Conservation (phyloP, 2,888 invertebrate genomes). For the Nasonia oneida region DNA sequence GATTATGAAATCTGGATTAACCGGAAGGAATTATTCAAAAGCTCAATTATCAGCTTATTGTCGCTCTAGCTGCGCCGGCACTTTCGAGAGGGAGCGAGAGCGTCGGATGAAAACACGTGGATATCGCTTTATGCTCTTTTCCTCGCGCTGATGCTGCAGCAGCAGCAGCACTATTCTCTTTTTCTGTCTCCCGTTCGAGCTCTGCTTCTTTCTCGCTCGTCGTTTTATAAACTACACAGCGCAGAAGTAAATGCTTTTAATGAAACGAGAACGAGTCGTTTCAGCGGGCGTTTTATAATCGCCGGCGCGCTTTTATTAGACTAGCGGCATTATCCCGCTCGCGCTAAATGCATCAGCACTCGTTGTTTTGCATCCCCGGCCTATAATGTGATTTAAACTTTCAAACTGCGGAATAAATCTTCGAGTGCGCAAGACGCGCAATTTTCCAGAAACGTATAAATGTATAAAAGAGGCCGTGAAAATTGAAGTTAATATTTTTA, state of each 20-base stretch:
- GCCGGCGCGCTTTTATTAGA: neutral
- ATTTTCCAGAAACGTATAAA: neutral
- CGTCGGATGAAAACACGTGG: conserved; percentile 11
- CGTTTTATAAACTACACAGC: conserved; percentile 28
- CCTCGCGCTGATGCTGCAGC: neutral
- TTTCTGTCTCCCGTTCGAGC: neutral
- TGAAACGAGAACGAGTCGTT: neutral
- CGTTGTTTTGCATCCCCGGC: neutral
- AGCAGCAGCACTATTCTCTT: neutral
- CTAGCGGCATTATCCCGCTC: neutral
- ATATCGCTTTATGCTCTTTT: neutral
- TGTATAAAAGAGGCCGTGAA: neutral
- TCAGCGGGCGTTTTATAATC: neutral
- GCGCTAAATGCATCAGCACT: neutral
- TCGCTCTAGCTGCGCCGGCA: conserved; percentile 70
- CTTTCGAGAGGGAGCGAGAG: neutral
- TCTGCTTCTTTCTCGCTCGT: neutral
- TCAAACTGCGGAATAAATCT: neutral
- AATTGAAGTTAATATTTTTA: conserved; percentile 35
- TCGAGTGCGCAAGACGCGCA: neutral
- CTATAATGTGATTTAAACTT: neutral
- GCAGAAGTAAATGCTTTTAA: conserved; percentile 12
- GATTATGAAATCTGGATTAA: conserved; percentile 70
- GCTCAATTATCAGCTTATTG: conserved; percentile 77
- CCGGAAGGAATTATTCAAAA: conserved; percentile 75